phyloP scores from a whole-genome alignment of 2,888 invertebrate genomes.

The Callinectes sapidus region DNA sequence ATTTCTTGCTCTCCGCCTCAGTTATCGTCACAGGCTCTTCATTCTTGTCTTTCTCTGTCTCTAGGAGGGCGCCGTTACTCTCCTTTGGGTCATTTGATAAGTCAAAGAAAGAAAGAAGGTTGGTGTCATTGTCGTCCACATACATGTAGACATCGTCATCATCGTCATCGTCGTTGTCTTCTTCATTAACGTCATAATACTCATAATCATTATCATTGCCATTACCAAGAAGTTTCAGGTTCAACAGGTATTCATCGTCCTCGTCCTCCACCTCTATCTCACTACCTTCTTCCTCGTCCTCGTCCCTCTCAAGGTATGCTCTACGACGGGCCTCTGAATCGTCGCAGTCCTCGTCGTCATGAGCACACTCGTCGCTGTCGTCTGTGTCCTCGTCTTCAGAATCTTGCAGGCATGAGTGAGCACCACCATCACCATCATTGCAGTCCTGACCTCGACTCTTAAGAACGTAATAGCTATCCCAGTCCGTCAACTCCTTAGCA shows the following conservation, averaged over 20 bases:
- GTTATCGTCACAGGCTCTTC: not conserved
- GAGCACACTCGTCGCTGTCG: not conserved
- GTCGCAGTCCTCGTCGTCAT: not conserved
- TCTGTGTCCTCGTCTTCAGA: conserved; percentile 12
- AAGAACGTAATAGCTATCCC: not conserved
- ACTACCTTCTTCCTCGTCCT: not conserved
- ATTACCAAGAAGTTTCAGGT: not conserved
- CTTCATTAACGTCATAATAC: not conserved
- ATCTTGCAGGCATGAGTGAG: not conserved
- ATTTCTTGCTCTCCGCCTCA: not conserved
- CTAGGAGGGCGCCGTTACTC: not conserved
- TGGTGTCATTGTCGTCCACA: not conserved
- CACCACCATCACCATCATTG: not conserved
- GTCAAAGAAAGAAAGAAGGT: not conserved
- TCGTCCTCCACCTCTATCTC: not conserved
- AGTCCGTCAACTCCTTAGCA: not conserved
- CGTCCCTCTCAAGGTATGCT: not conserved
- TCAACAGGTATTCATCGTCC: not conserved
- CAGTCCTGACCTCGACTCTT: not conserved
- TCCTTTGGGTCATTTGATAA: not conserved
- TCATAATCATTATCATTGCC: not conserved
- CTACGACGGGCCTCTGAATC: not conserved
- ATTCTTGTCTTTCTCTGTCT: not conserved
- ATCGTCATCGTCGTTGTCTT: not conserved
- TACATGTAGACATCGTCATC: not conserved